A percentile compares a stretch with the other conserved stretches of the same genome.
These are phyloP conservation scores for Paedocypris sp. DNA, from an alignment of 2,113 vertebrate species.

Conservation along the genomic window DNA sequence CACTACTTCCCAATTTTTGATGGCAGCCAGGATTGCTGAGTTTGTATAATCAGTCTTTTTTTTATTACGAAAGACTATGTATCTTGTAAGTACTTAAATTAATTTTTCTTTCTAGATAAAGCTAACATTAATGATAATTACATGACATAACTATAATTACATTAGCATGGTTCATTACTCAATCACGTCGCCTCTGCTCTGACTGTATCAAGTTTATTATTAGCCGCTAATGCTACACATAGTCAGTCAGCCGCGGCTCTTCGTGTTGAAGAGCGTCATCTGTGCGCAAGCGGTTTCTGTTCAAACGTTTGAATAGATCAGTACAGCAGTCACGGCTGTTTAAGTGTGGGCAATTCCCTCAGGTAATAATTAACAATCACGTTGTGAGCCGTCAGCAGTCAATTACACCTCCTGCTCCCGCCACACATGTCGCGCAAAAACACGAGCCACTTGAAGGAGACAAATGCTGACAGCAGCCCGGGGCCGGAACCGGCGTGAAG, in stretches of 20 bases:
- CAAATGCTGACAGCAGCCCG: slow-evolving; percentile 49
- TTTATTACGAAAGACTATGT: no score
- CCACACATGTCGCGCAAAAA: slow-evolving; percentile 52
- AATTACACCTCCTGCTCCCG: slow-evolving; percentile 61
- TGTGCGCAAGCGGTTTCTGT: no score
- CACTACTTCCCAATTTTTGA: no score
- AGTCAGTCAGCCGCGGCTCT: neutral
- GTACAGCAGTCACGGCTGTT: slow-evolving; percentile 48
- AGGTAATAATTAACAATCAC: slow-evolving; percentile 67
- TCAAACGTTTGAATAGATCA: slow-evolving; percentile 51
- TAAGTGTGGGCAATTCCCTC: slow-evolving; percentile 54
- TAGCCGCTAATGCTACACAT: slow-evolving; percentile 1
- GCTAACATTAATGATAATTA: slow-evolving; percentile 8
- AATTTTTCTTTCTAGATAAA: no score
- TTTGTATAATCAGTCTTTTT: no score
- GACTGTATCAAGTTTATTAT: neutral
- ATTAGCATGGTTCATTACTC: slow-evolving; percentile 11
- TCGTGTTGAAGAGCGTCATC: no score
- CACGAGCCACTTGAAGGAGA: slow-evolving; percentile 45
- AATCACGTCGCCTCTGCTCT: neutral
- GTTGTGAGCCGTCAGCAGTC: slow-evolving; percentile 62
- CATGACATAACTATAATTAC: neutral
- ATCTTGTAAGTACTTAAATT: no score
- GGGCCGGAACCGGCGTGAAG: slow-evolving; percentile 50
- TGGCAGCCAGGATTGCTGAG: no score